Evolutionary conservation across 2,888 invertebrate genomes (phyloP), one percentile per base, ranked within the genome.

Genomic region (Rhopalosiphum nymphaeae): DNA sequence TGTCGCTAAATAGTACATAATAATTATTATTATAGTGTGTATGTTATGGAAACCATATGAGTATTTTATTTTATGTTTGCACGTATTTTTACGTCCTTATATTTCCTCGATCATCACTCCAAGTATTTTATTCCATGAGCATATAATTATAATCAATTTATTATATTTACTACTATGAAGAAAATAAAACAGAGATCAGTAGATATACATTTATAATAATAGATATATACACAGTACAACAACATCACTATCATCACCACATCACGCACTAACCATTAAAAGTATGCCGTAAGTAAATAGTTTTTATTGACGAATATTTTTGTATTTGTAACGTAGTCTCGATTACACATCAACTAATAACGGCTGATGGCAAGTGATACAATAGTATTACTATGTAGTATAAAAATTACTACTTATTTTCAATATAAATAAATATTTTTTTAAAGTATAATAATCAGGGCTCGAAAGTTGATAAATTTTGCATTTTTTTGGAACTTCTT

Each of bases 51-150:
- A 78, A 78, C 78, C 21, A 9, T 42, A 67, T 36, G 7, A 78
- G 78, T 78, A 36, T 78, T 78, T 78, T 78, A 78, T 78, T 78
- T 78, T 36, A 42, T 36, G 78, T 78, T 78, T 42, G 78, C 78
- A 78, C 78, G 36, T 78, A 78, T 78, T 78, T 67, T 36, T 78
- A 78, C 21, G 36, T 78, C 36, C 21, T 9, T 21, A 21, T 53
- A 21, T 53, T 36, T 36, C 36, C 78, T 78, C 1, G 78, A 78
- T 78, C 78, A 67, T n/a, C 13, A 21, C 21, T 36, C 9, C 36
- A 42, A 78, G 2, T 36, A 9, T 9, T 78, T 78, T 78, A 21
- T 9, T 21, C 21, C 36, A 78, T 9, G 36, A 78, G 2, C 21
- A 36, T 78, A 7, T n/a, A 36, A 9, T 78, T 78, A 36, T 36